phyloP scores from a whole-genome alignment of 2,797 vertebrate species.

The Cichlasoma orientale region DNA sequence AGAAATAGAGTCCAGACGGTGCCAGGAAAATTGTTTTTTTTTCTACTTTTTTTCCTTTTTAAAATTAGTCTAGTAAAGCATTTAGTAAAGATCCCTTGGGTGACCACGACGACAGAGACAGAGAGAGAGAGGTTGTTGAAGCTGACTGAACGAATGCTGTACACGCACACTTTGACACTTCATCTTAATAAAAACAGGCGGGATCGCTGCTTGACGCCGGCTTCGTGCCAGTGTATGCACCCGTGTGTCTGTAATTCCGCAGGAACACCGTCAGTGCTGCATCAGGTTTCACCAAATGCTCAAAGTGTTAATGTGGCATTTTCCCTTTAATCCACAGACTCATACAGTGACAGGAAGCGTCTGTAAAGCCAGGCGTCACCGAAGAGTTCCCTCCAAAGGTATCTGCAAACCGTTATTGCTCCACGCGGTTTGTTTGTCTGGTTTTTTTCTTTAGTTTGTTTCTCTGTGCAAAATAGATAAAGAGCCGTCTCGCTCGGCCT shows the following conservation, averaged over 20 bases:
- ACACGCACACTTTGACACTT: slow-evolving; percentile 68
- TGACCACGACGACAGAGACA: slow-evolving; percentile 48
- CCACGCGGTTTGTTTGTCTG: slow-evolving; percentile 33
- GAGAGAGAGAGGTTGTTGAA: slow-evolving; percentile 54
- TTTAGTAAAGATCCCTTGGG: slow-evolving; percentile 49
- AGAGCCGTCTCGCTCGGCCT: slow-evolving; percentile 32
- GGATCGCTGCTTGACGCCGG: background rate
- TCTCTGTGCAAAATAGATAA: slow-evolving; percentile 73
- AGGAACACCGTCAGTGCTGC: slow-evolving; percentile 11
- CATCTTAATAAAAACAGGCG: slow-evolving; percentile 45
- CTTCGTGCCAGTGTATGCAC: background rate
- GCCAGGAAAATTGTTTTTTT: slow-evolving; percentile 39
- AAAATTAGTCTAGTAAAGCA: slow-evolving; percentile 63
- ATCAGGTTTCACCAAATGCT: slow-evolving; percentile 2
- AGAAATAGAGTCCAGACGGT: slow-evolving; percentile 72
- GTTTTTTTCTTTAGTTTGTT: slow-evolving; percentile 24
- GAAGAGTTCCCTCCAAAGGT: slow-evolving; percentile 37
- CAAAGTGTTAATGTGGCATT: background rate
- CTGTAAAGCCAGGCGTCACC: background rate
- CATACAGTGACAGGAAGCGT: slow-evolving; percentile 5
- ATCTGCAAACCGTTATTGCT: slow-evolving; percentile 72
- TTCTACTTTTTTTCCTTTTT: slow-evolving; percentile 23
- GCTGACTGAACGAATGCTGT: slow-evolving; percentile 45
- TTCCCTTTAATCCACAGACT: background rate
- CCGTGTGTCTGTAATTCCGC: background rate